Conservation (phyloP, 2,888 invertebrate genomes). For the Amphimallon solstitiale region DNA sequence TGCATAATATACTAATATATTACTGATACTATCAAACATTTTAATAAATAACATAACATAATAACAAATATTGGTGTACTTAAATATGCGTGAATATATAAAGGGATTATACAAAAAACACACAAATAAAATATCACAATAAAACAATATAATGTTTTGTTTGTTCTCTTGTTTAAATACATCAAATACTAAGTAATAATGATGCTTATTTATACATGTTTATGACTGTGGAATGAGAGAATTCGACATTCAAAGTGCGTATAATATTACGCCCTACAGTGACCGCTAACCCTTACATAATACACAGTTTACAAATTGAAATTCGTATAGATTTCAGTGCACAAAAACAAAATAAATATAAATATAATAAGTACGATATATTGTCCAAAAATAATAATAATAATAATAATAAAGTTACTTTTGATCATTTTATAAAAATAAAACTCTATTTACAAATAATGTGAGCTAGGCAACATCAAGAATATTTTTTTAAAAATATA, state of each 20-base stretch:
- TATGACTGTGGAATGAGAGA: slow-evolving; percentile 57
- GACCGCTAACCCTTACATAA: slow-evolving; percentile 42
- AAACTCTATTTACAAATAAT: slow-evolving; percentile 33
- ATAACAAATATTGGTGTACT: slow-evolving; percentile 10
- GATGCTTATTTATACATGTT: slow-evolving; percentile 50
- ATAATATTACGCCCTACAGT: slow-evolving; percentile 39
- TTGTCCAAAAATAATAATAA: slow-evolving; percentile 12
- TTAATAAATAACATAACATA: slow-evolving; percentile 20
- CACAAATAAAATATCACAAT: slow-evolving; percentile 56
- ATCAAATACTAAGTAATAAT: slow-evolving; percentile 56
- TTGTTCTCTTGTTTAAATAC: slow-evolving; percentile 53
- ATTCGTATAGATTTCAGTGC: slow-evolving; percentile 39
- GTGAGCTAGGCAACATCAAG: slow-evolving; percentile 24
- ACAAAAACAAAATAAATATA: slow-evolving; percentile 38
- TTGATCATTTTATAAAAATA: slow-evolving; percentile 28
- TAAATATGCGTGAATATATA: slow-evolving; percentile 27
- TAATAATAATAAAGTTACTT: background rate
- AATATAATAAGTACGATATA: slow-evolving; percentile 7
- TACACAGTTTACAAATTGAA: slow-evolving; percentile 34
- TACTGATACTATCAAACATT: too few species aligned
- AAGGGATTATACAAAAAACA: slow-evolving; percentile 46
- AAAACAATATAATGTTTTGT: slow-evolving; percentile 56
- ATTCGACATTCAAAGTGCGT: slow-evolving; percentile 48
- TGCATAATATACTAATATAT: too few species aligned
- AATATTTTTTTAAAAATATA: slow-evolving; percentile 8